phyloP scores from a whole-genome alignment of 2,888 invertebrate species.

The Eupithecia tripunctaria region DNA sequence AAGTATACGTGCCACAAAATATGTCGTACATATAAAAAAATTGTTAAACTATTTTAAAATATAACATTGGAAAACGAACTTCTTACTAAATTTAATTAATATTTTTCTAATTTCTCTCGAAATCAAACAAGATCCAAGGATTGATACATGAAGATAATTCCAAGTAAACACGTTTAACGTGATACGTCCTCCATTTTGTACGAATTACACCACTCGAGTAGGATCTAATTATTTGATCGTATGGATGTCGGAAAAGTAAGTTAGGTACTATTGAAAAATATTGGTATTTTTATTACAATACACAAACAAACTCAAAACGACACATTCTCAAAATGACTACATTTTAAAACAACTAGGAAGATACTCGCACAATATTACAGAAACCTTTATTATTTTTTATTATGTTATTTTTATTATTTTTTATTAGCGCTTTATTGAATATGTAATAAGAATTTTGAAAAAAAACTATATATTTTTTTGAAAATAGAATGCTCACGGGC shows the following conservation, averaged over 20 bases:
- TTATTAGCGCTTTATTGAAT: too few species aligned
- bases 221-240: constrained; percentile 74
- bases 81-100: background rate
- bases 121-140: background rate
- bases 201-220: constrained; percentile 79
- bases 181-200: constrained; percentile 76
- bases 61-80: background rate
- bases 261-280: too few species aligned
- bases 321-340: background rate
- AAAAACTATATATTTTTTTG: too few species aligned
- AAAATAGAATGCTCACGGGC: background rate
- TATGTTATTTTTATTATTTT: too few species aligned
- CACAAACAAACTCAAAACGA: background rate
- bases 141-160: constrained; percentile 60
- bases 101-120: background rate
- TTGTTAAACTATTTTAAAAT: too few species aligned
- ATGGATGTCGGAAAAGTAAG: constrained; percentile 42
- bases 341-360: background rate
- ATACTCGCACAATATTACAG: background rate
- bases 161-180: constrained; percentile 69
- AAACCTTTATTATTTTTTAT: too few species aligned
- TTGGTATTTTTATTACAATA: background rate
- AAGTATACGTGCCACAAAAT: too few species aligned
- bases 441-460: too few species aligned
- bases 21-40: too few species aligned